Base-by-base conservation (phyloP, 2,797 vertebrate species). In the Moxostoma hubbsi region DNA sequence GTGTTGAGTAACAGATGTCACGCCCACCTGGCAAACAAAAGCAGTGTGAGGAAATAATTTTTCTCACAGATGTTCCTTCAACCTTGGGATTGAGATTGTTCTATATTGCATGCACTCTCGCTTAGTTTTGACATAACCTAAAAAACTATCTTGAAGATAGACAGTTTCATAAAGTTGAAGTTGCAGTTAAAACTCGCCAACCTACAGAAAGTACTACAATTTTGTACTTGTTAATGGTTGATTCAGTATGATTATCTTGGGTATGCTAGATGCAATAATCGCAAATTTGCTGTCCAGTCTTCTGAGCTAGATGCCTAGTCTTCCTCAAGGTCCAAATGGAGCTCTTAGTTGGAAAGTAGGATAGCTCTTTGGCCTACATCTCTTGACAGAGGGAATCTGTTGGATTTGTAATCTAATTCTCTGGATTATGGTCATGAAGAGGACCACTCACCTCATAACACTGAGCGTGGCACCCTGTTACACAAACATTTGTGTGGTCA, bases 391-490 rank as follows among this genome's bases (percentile, higher is more conserved):
- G 36, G 71, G 47, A 79, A 55, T 46, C 9, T n/a, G 24, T 73
- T 36, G 51, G 18, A 77, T 70, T 84, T 62, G 47, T 81, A 79
- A 81, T 82, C 82, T 83, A 57, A 82, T 65, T 88, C 73, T 65
- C 72, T 67, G 68, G 77, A 86, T 89, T 85, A 85, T 63, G 62
- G 65, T 53, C 47, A n/a, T 72, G 45, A 51, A 72, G 46, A 18
- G 54, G 63, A 78, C 58, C 18, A 13, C 9, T 82, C 84, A 69
- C 18, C 47, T 36, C 4, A 45, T 50, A 45, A 54, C 46, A 8
- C 13, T 45, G 6, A 57, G 73, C 2, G 49, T 11, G 43, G 12
- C 45, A 18, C 10, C 51, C 63, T 78, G 16, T 51, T 18, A 57
- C 50, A 15, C 47, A 46, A 13, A 63, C 55, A 64, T 62, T 70